Conservation (phyloP, 2,797 vertebrate genomes). For the Argya squamiceps region DNA sequence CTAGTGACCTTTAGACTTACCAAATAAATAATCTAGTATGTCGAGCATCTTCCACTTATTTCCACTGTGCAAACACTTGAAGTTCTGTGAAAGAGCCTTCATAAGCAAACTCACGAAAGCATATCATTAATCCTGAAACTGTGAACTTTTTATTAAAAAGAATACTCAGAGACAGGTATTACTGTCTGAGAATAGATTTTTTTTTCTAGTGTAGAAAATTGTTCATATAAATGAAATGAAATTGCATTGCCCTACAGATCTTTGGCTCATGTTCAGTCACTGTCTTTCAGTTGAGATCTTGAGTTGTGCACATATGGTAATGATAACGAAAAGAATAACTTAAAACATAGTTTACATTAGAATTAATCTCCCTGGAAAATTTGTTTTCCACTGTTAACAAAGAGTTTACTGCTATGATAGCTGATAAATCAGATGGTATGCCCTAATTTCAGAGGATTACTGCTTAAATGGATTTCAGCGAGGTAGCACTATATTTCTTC, state of each 20-base stretch:
- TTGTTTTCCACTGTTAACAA: background rate
- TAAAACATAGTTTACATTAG: background rate
- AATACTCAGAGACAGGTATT: background rate
- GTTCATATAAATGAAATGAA: background rate
- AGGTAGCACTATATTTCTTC: background rate
- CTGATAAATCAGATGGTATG: background rate
- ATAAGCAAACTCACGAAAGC: background rate
- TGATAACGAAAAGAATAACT: background rate
- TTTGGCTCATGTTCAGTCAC: background rate
- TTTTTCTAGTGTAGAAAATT: background rate
- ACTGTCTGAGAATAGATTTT: no score
- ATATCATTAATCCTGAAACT: background rate
- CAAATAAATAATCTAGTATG: background rate
- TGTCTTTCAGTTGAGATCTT: background rate
- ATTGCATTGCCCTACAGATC: background rate
- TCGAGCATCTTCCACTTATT: background rate
- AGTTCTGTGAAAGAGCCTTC: background rate
- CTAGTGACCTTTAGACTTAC: background rate
- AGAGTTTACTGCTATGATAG: background rate
- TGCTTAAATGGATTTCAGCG: background rate
- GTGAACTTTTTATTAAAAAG: background rate
- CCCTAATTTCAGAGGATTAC: constrained; percentile 1
- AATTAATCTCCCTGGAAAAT: background rate
- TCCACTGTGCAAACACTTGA: background rate
- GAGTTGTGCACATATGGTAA: background rate